These are phyloP conservation scores for Ctenodactylus gundi DNA, from an alignment of 2,113 vertebrate species.

Conservation along the genomic window DNA sequence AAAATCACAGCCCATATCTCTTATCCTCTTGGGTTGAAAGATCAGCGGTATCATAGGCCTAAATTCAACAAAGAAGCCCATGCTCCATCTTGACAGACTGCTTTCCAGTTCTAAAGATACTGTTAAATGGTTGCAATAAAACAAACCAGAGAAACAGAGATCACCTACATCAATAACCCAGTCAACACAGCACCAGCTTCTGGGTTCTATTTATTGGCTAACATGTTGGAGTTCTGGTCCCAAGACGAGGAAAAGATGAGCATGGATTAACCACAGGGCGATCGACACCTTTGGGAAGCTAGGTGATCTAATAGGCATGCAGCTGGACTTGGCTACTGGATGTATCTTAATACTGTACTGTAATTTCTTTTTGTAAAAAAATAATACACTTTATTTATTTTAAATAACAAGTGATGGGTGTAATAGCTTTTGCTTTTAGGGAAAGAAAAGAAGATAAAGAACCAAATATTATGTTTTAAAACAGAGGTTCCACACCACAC, in stretches of 20 bases:
- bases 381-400: background rate
- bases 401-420: background rate
- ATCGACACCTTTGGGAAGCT: background rate
- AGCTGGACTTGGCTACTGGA: background rate
- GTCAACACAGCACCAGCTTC: background rate
- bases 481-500: background rate
- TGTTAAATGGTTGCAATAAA: background rate
- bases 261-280: background rate
- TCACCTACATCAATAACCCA: no score
- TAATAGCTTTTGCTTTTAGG: background rate
- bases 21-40: background rate
- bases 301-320: background rate
- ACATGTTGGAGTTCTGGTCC: background rate
- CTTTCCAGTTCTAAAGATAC: background rate
- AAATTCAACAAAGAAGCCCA: background rate
- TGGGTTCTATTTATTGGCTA: background rate
- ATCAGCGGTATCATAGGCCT: background rate
- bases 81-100: background rate
- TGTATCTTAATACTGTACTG: background rate
- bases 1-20: background rate
- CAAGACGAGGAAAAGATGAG: background rate
- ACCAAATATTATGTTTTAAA: background rate
- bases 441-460: background rate
- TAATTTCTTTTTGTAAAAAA: background rate
- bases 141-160: background rate